Conservation (phyloP, 2,113 vertebrate species). For the Lamprotornis superbus region DNA sequence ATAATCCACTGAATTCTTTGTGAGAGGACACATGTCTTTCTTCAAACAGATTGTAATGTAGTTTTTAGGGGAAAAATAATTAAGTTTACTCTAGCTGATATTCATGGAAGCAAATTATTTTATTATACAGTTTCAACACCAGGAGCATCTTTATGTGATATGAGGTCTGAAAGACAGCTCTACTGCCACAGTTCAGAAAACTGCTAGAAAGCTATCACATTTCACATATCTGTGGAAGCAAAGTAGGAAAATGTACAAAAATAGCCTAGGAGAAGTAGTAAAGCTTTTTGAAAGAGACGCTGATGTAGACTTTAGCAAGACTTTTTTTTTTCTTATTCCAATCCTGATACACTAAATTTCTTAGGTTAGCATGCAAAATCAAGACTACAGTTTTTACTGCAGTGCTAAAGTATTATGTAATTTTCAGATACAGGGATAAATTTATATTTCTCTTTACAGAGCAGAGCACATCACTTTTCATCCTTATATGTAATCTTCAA, state of each 20-base stretch:
- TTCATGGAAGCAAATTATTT: conserved; percentile 3
- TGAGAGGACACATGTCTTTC: background rate
- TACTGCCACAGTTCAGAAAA: background rate
- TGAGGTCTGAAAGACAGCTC: background rate
- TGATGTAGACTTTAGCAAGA: background rate
- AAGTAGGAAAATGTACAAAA: background rate
- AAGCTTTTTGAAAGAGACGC: background rate
- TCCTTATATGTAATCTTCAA: background rate
- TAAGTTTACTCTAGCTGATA: background rate
- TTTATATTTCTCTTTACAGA: background rate
- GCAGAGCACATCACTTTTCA: background rate
- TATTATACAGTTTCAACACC: background rate
- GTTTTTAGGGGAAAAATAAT: background rate
- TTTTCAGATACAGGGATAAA: background rate
- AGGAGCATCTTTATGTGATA: background rate
- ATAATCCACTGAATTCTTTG: background rate
- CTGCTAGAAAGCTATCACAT: background rate
- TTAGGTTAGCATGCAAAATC: background rate
- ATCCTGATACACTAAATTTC: background rate
- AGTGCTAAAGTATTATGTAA: background rate
- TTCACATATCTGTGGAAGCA: background rate
- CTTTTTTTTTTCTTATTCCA: background rate
- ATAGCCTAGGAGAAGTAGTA: background rate
- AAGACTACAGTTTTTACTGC: background rate
- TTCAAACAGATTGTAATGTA: background rate